Evolutionary conservation across 64 coral and sea anemone genomes (phyloP).

Genomic region (Catalaphyllia jardinei): DNA sequence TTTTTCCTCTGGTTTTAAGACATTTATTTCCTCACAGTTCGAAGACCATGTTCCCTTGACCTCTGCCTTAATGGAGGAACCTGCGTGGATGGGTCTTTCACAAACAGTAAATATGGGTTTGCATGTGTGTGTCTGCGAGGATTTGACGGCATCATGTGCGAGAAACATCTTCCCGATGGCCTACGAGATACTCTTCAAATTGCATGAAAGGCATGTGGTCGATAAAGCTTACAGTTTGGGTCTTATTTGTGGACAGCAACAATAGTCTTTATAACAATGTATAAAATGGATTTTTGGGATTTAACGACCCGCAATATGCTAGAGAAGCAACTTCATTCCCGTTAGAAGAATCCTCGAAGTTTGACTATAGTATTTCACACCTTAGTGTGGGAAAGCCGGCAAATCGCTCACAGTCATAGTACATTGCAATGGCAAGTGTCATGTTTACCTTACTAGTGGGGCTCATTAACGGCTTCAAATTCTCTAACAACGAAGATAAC

Average conservation of each 20-base stretch:
- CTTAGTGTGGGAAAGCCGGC: too few species aligned
- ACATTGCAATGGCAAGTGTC: too few species aligned
- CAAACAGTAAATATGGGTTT: constrained; percentile 85
- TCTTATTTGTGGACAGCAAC: neutral
- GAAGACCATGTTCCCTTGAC: constrained; percentile 48
- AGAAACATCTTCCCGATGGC: constrained; percentile 18
- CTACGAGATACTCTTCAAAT: neutral
- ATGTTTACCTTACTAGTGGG: too few species aligned
- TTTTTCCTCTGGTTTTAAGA: neutral
- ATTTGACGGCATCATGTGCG: constrained; percentile 70
- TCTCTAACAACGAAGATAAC: too few species aligned
- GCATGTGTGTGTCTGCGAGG: constrained; percentile 65
- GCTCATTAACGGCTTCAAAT: too few species aligned
- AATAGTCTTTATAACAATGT: too few species aligned
- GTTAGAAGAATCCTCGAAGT: too few species aligned
- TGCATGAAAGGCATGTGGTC: neutral
- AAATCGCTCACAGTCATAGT: too few species aligned
- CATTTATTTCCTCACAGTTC: constrained; percentile 24
- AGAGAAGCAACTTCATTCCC: too few species aligned
- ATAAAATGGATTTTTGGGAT: too few species aligned
- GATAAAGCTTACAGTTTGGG: neutral
- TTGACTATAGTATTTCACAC: too few species aligned
- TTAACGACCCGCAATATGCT: too few species aligned
- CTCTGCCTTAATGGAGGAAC: constrained; percentile 88
- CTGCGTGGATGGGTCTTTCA: constrained; percentile 62